Evolutionary conservation across 2,113 vertebrate genomes (phyloP), one percentile per base, ranked within the genome.

Genomic region (Arenaria interpres): DNA sequence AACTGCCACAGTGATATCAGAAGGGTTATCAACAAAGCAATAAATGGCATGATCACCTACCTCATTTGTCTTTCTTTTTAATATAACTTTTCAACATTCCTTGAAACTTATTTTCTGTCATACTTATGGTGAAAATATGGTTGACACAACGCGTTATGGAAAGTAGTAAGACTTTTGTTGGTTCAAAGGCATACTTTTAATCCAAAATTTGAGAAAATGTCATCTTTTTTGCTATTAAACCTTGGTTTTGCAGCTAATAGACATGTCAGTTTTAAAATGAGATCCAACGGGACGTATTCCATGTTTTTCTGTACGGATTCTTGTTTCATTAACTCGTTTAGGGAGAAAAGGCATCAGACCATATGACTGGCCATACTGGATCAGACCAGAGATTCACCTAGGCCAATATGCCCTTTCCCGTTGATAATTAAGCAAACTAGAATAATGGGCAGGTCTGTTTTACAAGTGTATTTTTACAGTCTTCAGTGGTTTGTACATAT

Each of bases 21-120:
- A 93, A 60, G 25, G n/a, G 33, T 28, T 85, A 86, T 12, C 25
- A 83, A 32, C 33, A 76, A 82, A 93, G 27, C 30, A 84, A 51
- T 80, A 90, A 94, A 63, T 68, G n/a, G 6, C 16, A 66, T 19
- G 35, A 64, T 62, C 53, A 56, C 41, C 28, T 50, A 92, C 33
- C 35, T 90, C 21, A 67, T 88, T 93, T 90, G 9, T 53, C 54
- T 95, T 83, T 78, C 28, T 54, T 83, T 88, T 80, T 50, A 50
- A 41, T 62, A 45, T 30, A 83, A 50, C 11, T 43, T 93, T 80
- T 73, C 54, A 50, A 20, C 28, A 67, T 60, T 75, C 32, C 27
- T 74, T 81, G 27, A 63, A 84, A 68, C 9, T 37, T 51, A n/a
- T 59, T 67, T 82, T 83, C 59, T 92, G 28, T 63, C 56, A 39